phyloP scores from a whole-genome alignment of 2,888 invertebrate species.

The Oasisia sp. region DNA sequence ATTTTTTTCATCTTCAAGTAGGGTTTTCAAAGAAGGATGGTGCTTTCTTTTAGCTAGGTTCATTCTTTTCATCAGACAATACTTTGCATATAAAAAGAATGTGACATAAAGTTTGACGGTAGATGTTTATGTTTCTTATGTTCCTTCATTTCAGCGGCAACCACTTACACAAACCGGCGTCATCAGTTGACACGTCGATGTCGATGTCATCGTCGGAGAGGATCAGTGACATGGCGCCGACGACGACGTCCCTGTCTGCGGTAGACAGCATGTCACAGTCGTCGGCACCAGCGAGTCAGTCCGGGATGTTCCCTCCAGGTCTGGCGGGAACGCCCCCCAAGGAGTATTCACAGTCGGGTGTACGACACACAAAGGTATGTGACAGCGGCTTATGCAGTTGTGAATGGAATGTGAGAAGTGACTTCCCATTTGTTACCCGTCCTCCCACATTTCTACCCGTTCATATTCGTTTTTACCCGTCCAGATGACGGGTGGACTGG shows the following conservation, averaged over 20 bases:
- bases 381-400: neutral
- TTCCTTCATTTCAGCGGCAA: neutral
- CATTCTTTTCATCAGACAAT: neutral
- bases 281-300: constrained; percentile 3
- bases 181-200: neutral
- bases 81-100: neutral
- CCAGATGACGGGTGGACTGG: no score
- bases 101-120: neutral
- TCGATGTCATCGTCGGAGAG: neutral
- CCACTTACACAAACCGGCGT: neutral
- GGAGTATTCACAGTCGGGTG: neutral
- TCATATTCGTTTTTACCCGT: no score
- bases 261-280: neutral
- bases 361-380: neutral
- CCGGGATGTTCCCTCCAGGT: neutral
- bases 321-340: neutral
- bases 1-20: neutral
- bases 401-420: neutral
- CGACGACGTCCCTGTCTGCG: neutral
- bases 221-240: neutral
- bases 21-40: no score
- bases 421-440: no score
- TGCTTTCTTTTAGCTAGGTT: neutral
- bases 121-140: neutral
- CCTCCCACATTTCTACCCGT: no score